Conservation (phyloP, 2,888 invertebrate species). For the Entomobrya multifasciata region DNA sequence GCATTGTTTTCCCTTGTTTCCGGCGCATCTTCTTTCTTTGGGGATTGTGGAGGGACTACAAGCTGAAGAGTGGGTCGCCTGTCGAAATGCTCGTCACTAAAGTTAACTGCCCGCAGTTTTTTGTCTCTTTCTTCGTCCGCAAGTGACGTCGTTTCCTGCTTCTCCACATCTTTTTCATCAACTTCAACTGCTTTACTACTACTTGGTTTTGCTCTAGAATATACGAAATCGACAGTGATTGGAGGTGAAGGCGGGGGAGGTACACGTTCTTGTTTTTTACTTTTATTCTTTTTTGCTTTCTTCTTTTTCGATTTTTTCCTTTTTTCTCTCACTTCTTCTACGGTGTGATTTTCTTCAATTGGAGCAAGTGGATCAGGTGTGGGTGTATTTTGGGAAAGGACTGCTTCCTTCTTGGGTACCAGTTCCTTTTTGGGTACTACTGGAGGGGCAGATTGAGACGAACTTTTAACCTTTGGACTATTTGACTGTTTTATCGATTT, state of each 20-base stretch:
- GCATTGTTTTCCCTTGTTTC: not conserved
- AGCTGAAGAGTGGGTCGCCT: slow-evolving; percentile 51
- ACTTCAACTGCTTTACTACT: not conserved
- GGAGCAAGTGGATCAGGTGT: not conserved
- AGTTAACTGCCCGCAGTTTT: not conserved
- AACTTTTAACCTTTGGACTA: not conserved
- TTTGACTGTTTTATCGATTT: not conserved
- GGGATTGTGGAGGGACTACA: slow-evolving; percentile 29
- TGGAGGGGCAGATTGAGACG: not conserved
- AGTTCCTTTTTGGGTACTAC: not conserved
- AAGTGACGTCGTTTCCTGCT: not conserved
- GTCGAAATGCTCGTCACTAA: slow-evolving; percentile 20
- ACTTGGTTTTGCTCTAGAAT: not conserved
- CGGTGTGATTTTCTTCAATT: not conserved
- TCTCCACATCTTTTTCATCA: not conserved
- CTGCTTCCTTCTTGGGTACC: no score
- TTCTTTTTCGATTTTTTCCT: slow-evolving; percentile 48
- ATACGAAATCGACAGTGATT: slow-evolving; percentile 3
- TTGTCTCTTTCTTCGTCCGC: not conserved
- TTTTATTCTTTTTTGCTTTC: slow-evolving; percentile 53
- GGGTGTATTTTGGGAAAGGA: no score
- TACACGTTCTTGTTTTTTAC: not conserved
- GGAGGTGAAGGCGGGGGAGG: slow-evolving; percentile 33
- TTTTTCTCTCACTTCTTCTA: not conserved
- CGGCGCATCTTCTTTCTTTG: slow-evolving; percentile 39